A percentile compares a stretch with the other conserved stretches of the same genome.
Evolutionary conservation across 2,888 invertebrate genomes (phyloP).

Genomic region (Tenthredo scrophulariae): DNA sequence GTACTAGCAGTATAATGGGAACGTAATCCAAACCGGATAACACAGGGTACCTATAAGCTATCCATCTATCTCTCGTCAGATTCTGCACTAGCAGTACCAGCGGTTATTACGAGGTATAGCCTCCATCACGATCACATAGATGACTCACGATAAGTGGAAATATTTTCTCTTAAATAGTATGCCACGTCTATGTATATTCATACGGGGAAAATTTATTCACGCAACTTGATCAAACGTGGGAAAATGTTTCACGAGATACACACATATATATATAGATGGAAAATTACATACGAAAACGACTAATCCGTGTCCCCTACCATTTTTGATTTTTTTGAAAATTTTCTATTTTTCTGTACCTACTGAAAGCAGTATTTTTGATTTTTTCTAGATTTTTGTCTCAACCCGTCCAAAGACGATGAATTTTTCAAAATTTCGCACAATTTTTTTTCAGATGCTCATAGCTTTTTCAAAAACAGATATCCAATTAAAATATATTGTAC

Average conservation of each 20-base stretch:
- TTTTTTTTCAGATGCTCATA: too few species aligned
- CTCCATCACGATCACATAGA: background rate
- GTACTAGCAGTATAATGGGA: constrained; percentile 8
- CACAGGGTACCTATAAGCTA: background rate
- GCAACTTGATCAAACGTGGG: background rate
- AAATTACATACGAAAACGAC: too few species aligned
- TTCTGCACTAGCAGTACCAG: background rate
- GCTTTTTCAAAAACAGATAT: too few species aligned
- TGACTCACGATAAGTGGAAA: constrained; percentile 19
- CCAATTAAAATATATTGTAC: too few species aligned
- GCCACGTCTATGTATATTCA: background rate
- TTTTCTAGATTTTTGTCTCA: too few species aligned
- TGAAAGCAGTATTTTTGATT: too few species aligned
- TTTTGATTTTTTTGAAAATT: too few species aligned
- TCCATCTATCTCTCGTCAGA: background rate
- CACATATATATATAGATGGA: too few species aligned
- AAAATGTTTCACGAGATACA: background rate
- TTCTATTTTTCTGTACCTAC: too few species aligned
- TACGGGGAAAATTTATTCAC: background rate
- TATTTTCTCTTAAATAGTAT: background rate
- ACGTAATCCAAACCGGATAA: constrained; percentile 33
- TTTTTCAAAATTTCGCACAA: too few species aligned
- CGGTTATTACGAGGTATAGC: background rate
- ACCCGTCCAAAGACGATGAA: too few species aligned
- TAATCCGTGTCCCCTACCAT: too few species aligned